These are phyloP conservation scores for Gastrophysa polygoni DNA, from an alignment of 2,888 invertebrate genomes.

Conservation along the genomic window DNA sequence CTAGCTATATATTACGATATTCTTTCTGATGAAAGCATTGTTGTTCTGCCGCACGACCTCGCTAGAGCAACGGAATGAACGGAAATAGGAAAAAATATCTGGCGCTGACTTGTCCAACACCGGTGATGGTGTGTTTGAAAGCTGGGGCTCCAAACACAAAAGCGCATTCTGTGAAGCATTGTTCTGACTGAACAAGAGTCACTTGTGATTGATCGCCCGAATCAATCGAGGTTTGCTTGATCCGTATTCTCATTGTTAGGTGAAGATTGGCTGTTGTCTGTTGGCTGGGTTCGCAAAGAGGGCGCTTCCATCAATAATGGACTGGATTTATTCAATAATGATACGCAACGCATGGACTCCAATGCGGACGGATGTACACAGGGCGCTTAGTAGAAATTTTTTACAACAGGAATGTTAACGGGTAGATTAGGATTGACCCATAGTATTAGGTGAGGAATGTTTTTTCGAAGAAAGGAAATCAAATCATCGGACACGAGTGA, in stretches of 20 bases:
- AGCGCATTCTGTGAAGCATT: constrained; percentile 27
- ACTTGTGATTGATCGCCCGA: constrained; percentile 15
- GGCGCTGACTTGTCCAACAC: constrained; percentile 11
- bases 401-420: too few species aligned
- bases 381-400: too few species aligned
- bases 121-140: constrained; percentile 2
- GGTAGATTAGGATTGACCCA: too few species aligned
- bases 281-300: neutral
- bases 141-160: constrained; percentile 25
- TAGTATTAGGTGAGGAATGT: too few species aligned
- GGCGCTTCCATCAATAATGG: neutral
- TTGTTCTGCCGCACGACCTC: constrained; percentile 2
- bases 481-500: too few species aligned
- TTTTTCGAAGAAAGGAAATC: too few species aligned
- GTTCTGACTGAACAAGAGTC: constrained; percentile 18
- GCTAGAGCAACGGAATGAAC: neutral
- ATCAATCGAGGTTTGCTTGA: constrained; percentile 17
- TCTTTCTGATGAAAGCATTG: constrained; percentile 10
- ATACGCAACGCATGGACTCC: too few species aligned
- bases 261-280: constrained; percentile 10
- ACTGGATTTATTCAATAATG: neutral
- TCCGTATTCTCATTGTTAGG: constrained; percentile 9
- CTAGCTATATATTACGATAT: constrained; percentile 11
- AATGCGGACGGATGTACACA: too few species aligned
- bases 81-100: constrained; percentile 17